These are phyloP conservation scores for Oscheius onirici DNA, from an alignment of 2,888 invertebrate genomes.

Conservation along the genomic window DNA sequence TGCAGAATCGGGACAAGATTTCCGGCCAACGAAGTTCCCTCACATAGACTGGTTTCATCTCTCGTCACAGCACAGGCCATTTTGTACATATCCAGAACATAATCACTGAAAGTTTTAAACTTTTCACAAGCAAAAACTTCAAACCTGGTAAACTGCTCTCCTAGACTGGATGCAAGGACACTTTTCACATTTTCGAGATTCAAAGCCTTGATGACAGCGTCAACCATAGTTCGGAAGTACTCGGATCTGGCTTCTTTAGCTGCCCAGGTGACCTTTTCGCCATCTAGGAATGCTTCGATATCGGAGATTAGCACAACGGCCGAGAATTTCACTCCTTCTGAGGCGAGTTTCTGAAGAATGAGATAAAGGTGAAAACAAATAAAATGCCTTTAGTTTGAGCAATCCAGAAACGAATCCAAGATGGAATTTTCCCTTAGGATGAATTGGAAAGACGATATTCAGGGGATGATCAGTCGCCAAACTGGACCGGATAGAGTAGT, in stretches of 20 bases:
- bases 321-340: slow-evolving; percentile 39
- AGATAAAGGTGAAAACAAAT: neutral
- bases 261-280: slow-evolving; percentile 59
- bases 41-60: slow-evolving; percentile 61
- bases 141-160: slow-evolving; percentile 49
- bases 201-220: slow-evolving; percentile 38
- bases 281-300: slow-evolving; percentile 68
- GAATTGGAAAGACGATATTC: slow-evolving; percentile 45
- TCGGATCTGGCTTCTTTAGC: slow-evolving; percentile 42
- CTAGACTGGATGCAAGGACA: slow-evolving; percentile 37
- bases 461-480: slow-evolving; percentile 32
- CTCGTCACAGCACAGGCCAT: slow-evolving; percentile 65
- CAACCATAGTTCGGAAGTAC: slow-evolving; percentile 39
- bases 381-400: slow-evolving; percentile 42
- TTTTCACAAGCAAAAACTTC: neutral
- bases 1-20: slow-evolving; percentile 55
- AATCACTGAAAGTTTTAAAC: slow-evolving; percentile 55
- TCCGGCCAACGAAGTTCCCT: slow-evolving; percentile 50
- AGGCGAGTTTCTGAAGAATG: slow-evolving; percentile 31
- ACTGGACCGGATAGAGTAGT: slow-evolving; percentile 4
- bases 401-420: slow-evolving; percentile 52
- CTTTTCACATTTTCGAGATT: slow-evolving; percentile 40
- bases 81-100: slow-evolving; percentile 69
- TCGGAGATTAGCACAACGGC: slow-evolving; percentile 61
- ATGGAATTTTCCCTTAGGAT: slow-evolving; percentile 57